Evolutionary conservation across 2,113 vertebrate genomes (phyloP).

Genomic region (Agapornis roseicollis): DNA sequence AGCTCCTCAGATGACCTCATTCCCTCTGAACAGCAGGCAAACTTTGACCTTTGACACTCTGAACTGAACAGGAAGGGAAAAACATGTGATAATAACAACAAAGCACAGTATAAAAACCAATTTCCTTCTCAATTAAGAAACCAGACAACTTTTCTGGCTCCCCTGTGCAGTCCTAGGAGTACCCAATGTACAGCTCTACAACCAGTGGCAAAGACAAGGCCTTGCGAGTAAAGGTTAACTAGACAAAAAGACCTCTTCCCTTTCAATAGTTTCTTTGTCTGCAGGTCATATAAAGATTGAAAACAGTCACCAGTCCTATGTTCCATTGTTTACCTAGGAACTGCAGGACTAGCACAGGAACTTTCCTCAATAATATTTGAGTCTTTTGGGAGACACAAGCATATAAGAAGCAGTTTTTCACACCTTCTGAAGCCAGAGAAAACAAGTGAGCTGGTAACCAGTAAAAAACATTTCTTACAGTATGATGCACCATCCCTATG

Average conservation of each 20-base stretch:
- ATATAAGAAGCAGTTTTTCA: background rate
- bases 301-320: background rate
- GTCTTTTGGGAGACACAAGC: background rate
- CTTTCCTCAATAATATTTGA: background rate
- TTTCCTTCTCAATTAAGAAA: background rate
- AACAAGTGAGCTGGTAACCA: background rate
- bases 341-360: background rate
- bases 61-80: background rate
- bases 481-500: background rate
- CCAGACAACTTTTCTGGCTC: background rate
- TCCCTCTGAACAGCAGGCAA: background rate
- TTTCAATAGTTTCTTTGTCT: background rate
- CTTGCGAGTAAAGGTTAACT: background rate
- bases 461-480: background rate
- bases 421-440: background rate
- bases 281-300: background rate
- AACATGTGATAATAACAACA: background rate
- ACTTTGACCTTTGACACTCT: background rate
- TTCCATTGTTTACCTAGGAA: background rate
- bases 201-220: background rate
- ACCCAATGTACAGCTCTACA: background rate
- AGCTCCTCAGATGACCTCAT: background rate
- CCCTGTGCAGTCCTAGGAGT: background rate
- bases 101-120: background rate
- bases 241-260: background rate